Base-by-base conservation (phyloP, 2,888 invertebrate genomes). In the Cremastinae sp. region DNA sequence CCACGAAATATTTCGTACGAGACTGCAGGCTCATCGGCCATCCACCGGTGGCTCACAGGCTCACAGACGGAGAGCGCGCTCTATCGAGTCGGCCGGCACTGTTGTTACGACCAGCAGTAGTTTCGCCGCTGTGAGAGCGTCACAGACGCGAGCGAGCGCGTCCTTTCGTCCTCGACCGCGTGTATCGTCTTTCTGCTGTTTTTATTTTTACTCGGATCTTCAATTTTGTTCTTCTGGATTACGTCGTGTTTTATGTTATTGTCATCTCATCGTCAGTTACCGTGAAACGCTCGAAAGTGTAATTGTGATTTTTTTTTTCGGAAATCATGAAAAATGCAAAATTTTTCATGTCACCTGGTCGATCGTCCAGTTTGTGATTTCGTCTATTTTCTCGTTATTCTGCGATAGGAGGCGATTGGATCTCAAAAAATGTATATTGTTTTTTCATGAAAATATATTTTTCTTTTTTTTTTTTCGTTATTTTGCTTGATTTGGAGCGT, bases 1-100 rank as follows among this genome's bases (percentile, higher is more conserved):
- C 37, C 20, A 14, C 12, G 3, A 39, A 39, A 14, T 49, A 49
- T 64, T 10, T 55, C 16, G 51, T 12, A 39, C 64, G 53, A 35
- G 65, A 65, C 65, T 66, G 43, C 47, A 49, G 56, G 43, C 68
- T 43, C 68, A 37, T 70, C 39, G 65, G 58, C 55, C 35, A 35
- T 20, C 53, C 47, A 55, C 43, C 65, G 70, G 70, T 59, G 71
- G 66, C 71, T n/a, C n/a, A n/a, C n/a, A n/a, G 66, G 75, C 59
- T 71, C 66, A 55, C 28, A 45, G 41, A 16, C 47, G 66, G 65
- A 14, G 56, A 20, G 65, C 39, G 28, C 55, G 8, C 66, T 66
- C 45, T 47, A 59, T 55, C 41, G 66, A 43, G 66, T 62, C 49
- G 5, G 20, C 56, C 47, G 55, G 43, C 70, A 61, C 59, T 55